Evolutionary conservation across 2,113 vertebrate genomes (phyloP).

Genomic region (Leucopsar rothschildi): DNA sequence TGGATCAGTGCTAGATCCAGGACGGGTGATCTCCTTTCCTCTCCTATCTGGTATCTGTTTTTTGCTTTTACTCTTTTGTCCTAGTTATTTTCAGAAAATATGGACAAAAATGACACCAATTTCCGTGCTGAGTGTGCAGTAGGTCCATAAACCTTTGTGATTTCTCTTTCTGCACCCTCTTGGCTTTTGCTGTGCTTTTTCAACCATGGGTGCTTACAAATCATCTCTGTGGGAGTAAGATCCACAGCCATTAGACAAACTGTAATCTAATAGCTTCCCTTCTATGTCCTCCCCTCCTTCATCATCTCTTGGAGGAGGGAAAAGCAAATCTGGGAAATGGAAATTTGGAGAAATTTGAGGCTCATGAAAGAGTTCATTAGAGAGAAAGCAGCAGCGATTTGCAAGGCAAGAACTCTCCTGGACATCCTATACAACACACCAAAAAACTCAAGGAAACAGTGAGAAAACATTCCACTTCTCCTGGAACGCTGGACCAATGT

Average conservation of each 20-base stretch:
- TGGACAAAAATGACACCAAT: neutral
- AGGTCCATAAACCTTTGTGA: neutral
- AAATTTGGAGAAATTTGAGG: neutral
- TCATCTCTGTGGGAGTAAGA: neutral
- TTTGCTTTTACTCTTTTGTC: neutral
- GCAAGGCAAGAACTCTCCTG: neutral
- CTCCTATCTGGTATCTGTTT: neutral
- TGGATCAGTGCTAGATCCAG: too few species aligned
- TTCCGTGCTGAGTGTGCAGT: fast-evolving
- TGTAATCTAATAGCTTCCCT: neutral
- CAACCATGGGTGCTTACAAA: neutral
- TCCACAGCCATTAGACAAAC: neutral
- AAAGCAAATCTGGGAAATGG: neutral
- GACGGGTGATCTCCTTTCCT: neutral
- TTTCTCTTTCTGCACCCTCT: neutral
- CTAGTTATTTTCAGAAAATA: neutral
- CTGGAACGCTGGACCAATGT: fast-evolving
- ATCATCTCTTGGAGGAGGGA: neutral
- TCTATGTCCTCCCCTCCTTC: neutral
- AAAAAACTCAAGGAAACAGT: neutral
- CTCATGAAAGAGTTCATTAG: neutral
- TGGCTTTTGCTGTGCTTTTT: neutral
- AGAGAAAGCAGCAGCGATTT: neutral
- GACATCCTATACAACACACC: neutral
- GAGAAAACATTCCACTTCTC: neutral